Conservation (phyloP, 2,113 vertebrate genomes). For the Trichomycterus rosablanca region DNA sequence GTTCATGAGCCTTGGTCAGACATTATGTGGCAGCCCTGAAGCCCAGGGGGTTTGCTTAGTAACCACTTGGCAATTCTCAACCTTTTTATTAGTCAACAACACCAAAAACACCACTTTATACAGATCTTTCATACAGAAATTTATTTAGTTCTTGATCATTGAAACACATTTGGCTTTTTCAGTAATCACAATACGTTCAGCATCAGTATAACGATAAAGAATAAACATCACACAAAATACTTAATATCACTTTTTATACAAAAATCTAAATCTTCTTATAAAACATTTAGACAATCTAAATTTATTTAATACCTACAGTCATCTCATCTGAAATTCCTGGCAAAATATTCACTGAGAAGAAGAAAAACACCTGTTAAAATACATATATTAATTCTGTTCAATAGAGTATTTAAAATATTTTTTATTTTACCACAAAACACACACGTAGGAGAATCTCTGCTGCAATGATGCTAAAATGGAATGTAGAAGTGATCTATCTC, state of each 20-base stretch:
- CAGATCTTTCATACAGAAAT: slow-evolving; percentile 33
- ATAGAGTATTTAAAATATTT: slow-evolving; percentile 68
- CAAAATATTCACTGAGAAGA: slow-evolving; percentile 62
- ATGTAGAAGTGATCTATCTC: slow-evolving; percentile 26
- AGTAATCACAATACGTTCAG: slow-evolving; percentile 69
- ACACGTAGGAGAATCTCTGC: slow-evolving; percentile 54
- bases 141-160: slow-evolving; percentile 57
- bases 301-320: slow-evolving; percentile 48
- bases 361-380: slow-evolving; percentile 67
- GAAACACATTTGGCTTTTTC: slow-evolving; percentile 53
- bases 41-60: too few species aligned
- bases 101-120: not conserved
- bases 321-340: slow-evolving; percentile 42
- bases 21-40: too few species aligned
- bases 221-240: slow-evolving; percentile 67
- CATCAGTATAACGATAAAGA: slow-evolving; percentile 57
- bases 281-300: slow-evolving; percentile 68
- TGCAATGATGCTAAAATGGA: slow-evolving; percentile 42
- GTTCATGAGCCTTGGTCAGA: too few species aligned
- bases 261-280: slow-evolving; percentile 65
- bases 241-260: slow-evolving; percentile 67
- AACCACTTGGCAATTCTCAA: too few species aligned
- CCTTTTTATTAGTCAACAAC: not conserved
- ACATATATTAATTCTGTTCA: slow-evolving; percentile 58
- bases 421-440: slow-evolving; percentile 62